These are phyloP conservation scores for Dryobates pubescens DNA, from an alignment of 2,797 vertebrate genomes.

Conservation along the genomic window DNA sequence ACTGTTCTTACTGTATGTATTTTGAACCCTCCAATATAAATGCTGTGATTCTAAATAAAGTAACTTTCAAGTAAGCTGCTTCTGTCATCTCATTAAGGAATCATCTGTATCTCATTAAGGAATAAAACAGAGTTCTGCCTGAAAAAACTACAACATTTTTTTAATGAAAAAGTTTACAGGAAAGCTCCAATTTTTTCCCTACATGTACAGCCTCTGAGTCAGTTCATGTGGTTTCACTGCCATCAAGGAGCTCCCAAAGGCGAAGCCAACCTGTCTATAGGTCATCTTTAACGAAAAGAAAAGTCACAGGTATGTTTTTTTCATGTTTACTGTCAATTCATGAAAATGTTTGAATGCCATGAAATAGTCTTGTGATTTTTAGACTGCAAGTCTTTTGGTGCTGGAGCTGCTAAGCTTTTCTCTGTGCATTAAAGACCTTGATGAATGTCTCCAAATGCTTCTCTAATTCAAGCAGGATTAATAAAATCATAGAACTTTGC, in stretches of 20 bases:
- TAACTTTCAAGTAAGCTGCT: not conserved
- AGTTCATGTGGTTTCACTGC: slow-evolving; percentile 94
- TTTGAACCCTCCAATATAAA: not conserved
- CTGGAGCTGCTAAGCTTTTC: not conserved
- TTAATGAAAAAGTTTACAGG: not conserved
- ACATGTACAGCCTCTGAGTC: slow-evolving; percentile 91
- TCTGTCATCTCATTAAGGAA: not conserved
- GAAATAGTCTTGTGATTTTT: not conserved
- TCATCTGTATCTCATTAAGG: not conserved
- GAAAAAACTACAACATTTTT: not conserved
- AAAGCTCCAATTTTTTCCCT: not conserved
- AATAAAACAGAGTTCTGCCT: not conserved
- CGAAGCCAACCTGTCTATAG: slow-evolving; percentile 84
- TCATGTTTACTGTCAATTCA: not conserved
- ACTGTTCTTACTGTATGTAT: not conserved
- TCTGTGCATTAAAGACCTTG: not conserved
- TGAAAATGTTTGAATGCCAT: not conserved
- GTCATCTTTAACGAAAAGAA: slow-evolving; percentile 83
- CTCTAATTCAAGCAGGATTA: not conserved
- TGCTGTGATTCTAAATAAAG: not conserved
- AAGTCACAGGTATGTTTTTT: slow-evolving; percentile 84
- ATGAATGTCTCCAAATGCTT: not conserved
- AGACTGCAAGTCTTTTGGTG: not conserved
- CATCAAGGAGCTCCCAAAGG: slow-evolving; percentile 86
- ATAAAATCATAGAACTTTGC: not conserved